Conservation (phyloP, 2,797 vertebrate species). For the Ptychadena robeensis region DNA sequence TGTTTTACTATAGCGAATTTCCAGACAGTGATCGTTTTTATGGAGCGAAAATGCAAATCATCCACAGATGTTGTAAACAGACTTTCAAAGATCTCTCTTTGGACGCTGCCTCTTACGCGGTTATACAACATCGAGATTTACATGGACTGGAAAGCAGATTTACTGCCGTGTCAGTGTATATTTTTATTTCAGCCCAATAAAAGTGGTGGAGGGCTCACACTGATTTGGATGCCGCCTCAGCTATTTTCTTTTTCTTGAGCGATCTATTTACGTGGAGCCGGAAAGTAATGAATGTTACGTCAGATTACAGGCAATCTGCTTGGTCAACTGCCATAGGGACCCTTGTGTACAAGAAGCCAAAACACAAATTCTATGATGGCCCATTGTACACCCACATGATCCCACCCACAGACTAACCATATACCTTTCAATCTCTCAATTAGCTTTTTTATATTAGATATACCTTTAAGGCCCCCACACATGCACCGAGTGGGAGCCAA, state of each 20-base stretch:
- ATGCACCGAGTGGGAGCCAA: too few relatives aligned
- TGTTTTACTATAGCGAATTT: slow-evolving; percentile 32
- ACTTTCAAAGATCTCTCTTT: slow-evolving; percentile 31
- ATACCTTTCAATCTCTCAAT: too few relatives aligned
- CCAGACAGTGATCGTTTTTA: slow-evolving; percentile 41
- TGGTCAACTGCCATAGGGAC: background rate
- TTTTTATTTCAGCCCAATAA: slow-evolving; percentile 49
- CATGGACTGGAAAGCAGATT: slow-evolving; percentile 48
- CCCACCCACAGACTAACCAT: too few relatives aligned
- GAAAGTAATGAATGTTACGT: background rate
- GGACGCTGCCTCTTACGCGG: slow-evolving; percentile 21
- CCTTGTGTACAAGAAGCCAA: too few relatives aligned
- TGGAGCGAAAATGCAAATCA: slow-evolving; percentile 50
- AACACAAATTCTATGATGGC: too few relatives aligned
- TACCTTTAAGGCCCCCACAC: too few relatives aligned
- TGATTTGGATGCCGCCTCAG: slow-evolving; percentile 18
- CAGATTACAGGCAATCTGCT: background rate
- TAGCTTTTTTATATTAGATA: too few relatives aligned
- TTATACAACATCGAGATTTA: slow-evolving; percentile 43
- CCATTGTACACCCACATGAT: too few relatives aligned
- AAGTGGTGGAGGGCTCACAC: slow-evolving; percentile 23
- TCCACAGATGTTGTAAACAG: slow-evolving; percentile 45
- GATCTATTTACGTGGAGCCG: background rate
- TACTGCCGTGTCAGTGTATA: slow-evolving; percentile 45
- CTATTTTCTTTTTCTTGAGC: background rate